Evolutionary conservation across 2,888 invertebrate species (phyloP), one percentile per base, ranked within the genome.

Genomic region (Andrena minutula): DNA sequence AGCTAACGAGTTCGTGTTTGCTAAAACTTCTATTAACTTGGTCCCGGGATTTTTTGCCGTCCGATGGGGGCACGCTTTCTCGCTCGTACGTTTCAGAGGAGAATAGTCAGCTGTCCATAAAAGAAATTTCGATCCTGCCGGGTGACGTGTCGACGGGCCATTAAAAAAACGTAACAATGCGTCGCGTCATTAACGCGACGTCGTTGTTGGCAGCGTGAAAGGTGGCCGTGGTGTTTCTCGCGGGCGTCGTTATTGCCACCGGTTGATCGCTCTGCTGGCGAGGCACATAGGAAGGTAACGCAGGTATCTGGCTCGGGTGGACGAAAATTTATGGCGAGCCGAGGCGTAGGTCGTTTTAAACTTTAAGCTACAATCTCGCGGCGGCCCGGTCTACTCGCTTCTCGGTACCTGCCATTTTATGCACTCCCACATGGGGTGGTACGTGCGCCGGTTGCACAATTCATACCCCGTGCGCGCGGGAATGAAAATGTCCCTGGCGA

Each of bases 261-360:
- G 47, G 26, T 49, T 20, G 47, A 75, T 69, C 41, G 58, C 73
- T 75, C 41, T 60, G 35, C 72, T 75, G 63, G 63, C 61, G 75
- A 58, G 58, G 58, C 69, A 20, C 51, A 12, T 3, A 32, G 32
- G 51, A 53, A 58, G 66, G 66, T 70, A 70, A 35, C 41, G 16
- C 60, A 35, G 30, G 35, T 56, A 56, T 68, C 20, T 68, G 10
- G 30, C 47, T 28, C 32, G 74, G 12, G 49, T 28, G 64, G 79
- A 85, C 79, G 88, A 90, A 88, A 88, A 91, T 91, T 91, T 91
- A 91, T 90, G 87, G 88, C 84, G 74, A 85, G 86, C 69, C 84
- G 78, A 85, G 81, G 89, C 90, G 91, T 91, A 89, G 91, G 91
- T 87, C 82, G 90, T 68, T 74, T 78, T 72, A 70, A 41, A 87